Base-by-base conservation (phyloP, 1,140 invertebrate species). In the Eriosoma lanigerum region DNA sequence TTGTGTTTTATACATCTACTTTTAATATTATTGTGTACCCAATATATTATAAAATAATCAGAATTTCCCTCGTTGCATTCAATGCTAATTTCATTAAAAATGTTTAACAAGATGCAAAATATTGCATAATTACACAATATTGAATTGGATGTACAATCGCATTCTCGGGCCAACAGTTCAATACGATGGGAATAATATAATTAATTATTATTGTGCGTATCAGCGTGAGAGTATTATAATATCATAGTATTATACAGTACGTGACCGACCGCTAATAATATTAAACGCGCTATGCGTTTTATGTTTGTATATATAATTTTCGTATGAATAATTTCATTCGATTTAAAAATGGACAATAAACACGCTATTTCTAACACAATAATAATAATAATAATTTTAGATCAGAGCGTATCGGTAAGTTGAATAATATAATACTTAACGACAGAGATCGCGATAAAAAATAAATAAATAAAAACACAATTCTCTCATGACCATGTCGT, bases 21-120 rank as follows among this genome's bases (percentile, higher is more conserved):
- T n/a, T 32, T 38, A 32, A 32, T 62, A n/a, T 17, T 58, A 58
- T 58, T 19, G 17, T 62, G n/a, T 32, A 38, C 32, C 8, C 19
- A 32, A 32, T 62, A 62, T n/a, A 62, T 32, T n/a, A 62, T 44
- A 64, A 68, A 68, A 44, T 44, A 68, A 24, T 46, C 62, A 17
- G 44, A 8, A 21, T 68, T 68, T 68, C 21, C n/a, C 24, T 46
- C 21, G 17, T 10, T 4, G 38, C 64, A 46, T 68, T 46, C 64
- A 24, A 68, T 68, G 64, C 64, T 46, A 46, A 68, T 68, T 68
- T 68, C 46, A 68, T 68, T 68, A 68, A 68, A 68, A 68, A 68
- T 46, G 64, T 46, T 24, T 68, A 68, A 68, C 64, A 46, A 68
- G 64, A 68, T 68, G 64, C 64, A 9, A n/a, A 48, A 3, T 46